Conservation (phyloP, 2,888 invertebrate species). For the Dione juno region DNA sequence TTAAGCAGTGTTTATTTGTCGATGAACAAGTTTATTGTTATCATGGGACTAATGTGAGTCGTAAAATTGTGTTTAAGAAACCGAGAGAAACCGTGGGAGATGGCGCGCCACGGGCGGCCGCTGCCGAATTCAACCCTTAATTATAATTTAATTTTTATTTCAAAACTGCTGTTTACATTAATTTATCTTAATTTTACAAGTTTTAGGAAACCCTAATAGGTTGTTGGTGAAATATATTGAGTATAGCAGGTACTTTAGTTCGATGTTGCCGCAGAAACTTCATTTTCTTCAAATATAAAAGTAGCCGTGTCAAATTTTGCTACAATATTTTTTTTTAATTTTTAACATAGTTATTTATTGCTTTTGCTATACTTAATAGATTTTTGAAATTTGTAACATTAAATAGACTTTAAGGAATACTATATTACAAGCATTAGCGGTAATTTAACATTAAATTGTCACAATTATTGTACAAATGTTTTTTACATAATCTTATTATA, state of each 20-base stretch:
- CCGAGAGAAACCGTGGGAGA: slow-evolving; percentile 54
- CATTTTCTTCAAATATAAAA: too few species aligned
- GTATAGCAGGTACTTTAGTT: not conserved
- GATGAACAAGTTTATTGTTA: slow-evolving; percentile 64
- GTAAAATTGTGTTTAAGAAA: slow-evolving; percentile 38
- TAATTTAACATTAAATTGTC: too few species aligned
- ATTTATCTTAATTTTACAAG: slow-evolving; percentile 33
- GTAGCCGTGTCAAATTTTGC: too few species aligned
- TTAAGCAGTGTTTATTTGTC: slow-evolving; percentile 62
- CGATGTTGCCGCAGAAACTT: not conserved
- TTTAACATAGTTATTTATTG: too few species aligned
- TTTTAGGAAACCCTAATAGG: not conserved
- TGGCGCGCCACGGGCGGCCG: slow-evolving; percentile 66
- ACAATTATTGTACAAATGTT: too few species aligned
- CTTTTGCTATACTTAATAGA: too few species aligned
- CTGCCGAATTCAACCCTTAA: slow-evolving; percentile 65
- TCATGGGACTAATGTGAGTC: slow-evolving; percentile 34
- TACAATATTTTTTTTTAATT: too few species aligned
- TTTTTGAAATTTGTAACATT: too few species aligned
- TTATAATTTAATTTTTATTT: slow-evolving; percentile 54
- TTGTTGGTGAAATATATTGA: not conserved
- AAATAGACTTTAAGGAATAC: too few species aligned
- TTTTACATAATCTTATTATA: too few species aligned
- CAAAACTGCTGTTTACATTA: slow-evolving; percentile 28
- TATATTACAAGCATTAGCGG: too few species aligned